Conservation (phyloP, 2,113 vertebrate genomes). For the Antechinus flavipes region DNA sequence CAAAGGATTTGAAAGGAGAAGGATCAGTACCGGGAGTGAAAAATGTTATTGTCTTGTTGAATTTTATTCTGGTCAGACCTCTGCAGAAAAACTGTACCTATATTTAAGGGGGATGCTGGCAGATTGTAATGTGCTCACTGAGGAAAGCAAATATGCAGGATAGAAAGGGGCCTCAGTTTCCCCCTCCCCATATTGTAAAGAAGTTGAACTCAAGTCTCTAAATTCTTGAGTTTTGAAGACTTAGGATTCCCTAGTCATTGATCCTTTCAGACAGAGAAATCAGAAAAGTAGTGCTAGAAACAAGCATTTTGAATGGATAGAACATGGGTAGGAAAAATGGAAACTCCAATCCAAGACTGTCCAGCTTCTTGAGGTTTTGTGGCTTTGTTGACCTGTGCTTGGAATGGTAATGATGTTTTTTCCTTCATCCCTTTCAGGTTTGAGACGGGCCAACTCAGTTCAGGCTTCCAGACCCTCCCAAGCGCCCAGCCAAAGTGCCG, state of each 20-base stretch:
- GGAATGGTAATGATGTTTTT: neutral
- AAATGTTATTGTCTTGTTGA: neutral
- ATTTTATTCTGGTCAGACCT: neutral
- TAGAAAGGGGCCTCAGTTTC: neutral
- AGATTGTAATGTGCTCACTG: neutral
- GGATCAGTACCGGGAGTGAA: neutral
- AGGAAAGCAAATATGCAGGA: neutral
- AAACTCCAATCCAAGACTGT: neutral
- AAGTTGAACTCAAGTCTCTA: neutral
- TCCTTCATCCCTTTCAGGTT: slow-evolving; percentile 65
- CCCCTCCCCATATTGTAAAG: neutral
- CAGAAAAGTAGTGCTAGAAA: neutral
- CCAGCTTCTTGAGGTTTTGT: neutral
- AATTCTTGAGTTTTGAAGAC: neutral
- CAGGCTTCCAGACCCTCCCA: slow-evolving; percentile 79
- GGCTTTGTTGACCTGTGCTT: neutral
- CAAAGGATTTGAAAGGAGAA: neutral
- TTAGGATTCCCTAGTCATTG: neutral
- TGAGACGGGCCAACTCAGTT: slow-evolving; percentile 82
- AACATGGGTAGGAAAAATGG: neutral
- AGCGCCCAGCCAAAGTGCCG: neutral
- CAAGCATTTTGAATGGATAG: neutral
- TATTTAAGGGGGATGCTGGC: neutral
- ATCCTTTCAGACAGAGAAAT: neutral
- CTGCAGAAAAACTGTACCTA: neutral